Evolutionary conservation across 2,113 vertebrate species (phyloP).

Genomic region (Ranitomeya imitator): DNA sequence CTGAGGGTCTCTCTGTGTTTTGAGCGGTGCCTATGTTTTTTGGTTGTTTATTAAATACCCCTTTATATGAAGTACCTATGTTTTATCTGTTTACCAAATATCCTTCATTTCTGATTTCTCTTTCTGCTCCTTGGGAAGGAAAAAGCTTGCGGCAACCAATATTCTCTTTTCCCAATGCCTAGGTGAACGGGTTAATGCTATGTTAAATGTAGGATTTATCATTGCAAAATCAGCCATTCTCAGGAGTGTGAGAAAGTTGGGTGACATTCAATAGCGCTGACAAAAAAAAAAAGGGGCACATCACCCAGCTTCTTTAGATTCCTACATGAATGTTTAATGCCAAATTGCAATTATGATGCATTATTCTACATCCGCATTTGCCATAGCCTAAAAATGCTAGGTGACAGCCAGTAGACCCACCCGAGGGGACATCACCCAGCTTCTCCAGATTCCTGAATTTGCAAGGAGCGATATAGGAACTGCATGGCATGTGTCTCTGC

Average conservation of each 20-base stretch:
- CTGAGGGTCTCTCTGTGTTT: neutral
- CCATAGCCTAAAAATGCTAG: neutral
- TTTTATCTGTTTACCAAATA: neutral
- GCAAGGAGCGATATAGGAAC: neutral
- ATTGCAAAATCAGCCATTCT: neutral
- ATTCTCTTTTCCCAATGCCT: neutral
- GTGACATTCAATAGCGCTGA: neutral
- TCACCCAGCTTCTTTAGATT: neutral
- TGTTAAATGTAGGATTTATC: neutral
- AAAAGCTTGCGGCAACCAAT: too few species aligned
- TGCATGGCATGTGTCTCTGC: neutral
- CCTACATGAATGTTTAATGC: too few species aligned
- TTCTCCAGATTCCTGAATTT: neutral
- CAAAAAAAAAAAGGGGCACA: neutral
- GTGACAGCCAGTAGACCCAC: neutral
- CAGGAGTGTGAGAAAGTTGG: neutral
- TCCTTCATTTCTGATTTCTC: neutral
- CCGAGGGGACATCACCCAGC: neutral
- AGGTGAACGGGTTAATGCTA: neutral
- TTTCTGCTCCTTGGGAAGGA: neutral
- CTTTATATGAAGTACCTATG: neutral
- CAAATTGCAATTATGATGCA: too few species aligned
- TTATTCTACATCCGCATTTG: neutral
- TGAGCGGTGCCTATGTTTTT: neutral
- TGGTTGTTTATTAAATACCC: neutral